phyloP scores from a whole-genome alignment of 2,113 vertebrate genomes.

The Malurus alboscapulatus region DNA sequence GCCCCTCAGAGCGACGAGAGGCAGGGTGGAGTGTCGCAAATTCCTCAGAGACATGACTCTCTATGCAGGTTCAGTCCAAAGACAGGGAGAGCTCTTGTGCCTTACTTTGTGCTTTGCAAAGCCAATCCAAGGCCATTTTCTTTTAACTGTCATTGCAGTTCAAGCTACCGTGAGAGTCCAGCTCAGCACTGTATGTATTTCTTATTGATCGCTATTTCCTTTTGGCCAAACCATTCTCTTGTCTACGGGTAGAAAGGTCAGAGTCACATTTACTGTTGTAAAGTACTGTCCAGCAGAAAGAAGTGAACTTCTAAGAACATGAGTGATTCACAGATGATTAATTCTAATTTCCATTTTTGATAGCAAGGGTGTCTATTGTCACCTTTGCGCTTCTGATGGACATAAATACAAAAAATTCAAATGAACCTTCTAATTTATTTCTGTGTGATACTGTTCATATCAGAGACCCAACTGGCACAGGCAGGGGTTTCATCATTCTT shows the following conservation, averaged over 20 bases:
- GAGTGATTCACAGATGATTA: not conserved
- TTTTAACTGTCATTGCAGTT: not conserved
- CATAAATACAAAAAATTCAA: not conserved
- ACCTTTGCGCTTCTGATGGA: not conserved
- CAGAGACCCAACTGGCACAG: not conserved
- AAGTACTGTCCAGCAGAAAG: not conserved
- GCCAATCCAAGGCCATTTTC: accelerated
- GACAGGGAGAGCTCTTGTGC: not conserved
- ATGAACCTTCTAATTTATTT: not conserved
- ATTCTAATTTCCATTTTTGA: not conserved
- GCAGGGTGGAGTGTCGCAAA: not conserved
- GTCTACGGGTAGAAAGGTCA: not conserved
- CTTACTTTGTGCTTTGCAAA: not conserved
- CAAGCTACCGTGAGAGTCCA: not conserved
- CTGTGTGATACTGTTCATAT: not conserved
- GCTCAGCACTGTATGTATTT: not conserved
- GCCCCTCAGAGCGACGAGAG: not conserved
- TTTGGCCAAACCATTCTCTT: not conserved
- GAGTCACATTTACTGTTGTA: not conserved
- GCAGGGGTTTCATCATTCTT: not conserved
- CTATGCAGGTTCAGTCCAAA: accelerated
- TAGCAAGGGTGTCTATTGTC: not conserved
- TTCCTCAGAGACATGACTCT: accelerated
- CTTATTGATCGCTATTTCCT: not conserved
- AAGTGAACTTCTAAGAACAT: not conserved